Evolutionary conservation across 2,888 invertebrate genomes (phyloP), one percentile per base, ranked within the genome.

Genomic region (Melikaiella ostensackeni): DNA sequence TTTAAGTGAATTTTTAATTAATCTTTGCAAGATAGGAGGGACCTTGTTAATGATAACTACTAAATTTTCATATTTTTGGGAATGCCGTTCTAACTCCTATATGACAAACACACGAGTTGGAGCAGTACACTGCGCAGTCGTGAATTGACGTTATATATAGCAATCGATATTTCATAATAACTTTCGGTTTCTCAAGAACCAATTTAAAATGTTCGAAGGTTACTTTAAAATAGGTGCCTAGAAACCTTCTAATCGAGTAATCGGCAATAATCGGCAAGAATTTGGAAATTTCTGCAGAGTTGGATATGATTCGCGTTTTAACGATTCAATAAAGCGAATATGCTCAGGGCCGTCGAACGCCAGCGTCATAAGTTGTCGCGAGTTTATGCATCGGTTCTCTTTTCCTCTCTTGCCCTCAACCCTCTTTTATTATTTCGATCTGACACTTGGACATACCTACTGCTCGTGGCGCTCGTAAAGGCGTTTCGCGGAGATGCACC

Each of bases 371-470:
- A 82, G 76, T 77, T 77, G 79, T 77, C 76, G 74, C 73, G 75
- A 76, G 77, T 79, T 82, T 79, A 79, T 79, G 80, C 79, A 77
- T 78, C 77, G 76, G 77, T 77, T 78, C 62, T 74, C 74, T 77
- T 76, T 76, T 74, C 76, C 78, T 79, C 79, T 78, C 77, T 19
- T 50, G 27, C 33, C n/a, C 33, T 50, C 70, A 70, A n/a, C 70
- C 33, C 50, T 80, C 80, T 80, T 82, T 81, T 79, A 82, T 82
- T 80, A 82, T 55, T 50, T 75, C 46, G 75, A 76, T 76, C 80
- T 79, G 78, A 80, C 79, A 80, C 77, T 79, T 77, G 80, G 79
- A 82, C 80, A 82, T 80, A 81, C 81, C 79, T 80, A 81, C 77
- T 79, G 79, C 80, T 74, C 75, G 77, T 61, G 78, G 78, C 42